phyloP scores from a whole-genome alignment of 2,797 vertebrate genomes.

The Tadarida brasiliensis region DNA sequence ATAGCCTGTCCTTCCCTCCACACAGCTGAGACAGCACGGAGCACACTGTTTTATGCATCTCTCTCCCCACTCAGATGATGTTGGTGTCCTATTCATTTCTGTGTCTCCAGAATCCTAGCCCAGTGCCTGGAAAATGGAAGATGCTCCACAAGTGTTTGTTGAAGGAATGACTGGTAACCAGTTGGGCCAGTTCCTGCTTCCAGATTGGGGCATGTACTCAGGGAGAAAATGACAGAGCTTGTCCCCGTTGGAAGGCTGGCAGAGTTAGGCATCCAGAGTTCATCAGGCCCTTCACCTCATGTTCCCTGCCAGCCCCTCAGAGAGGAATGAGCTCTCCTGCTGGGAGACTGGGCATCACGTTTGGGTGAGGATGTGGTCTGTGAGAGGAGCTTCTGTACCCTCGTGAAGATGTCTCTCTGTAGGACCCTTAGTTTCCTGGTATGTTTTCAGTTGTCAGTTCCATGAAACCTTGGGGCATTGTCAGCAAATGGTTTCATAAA shows the following conservation, averaged over 20 bases:
- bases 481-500: conserved; percentile 79
- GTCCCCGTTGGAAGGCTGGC: not conserved
- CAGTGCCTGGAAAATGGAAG: not conserved
- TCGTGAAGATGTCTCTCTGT: not conserved
- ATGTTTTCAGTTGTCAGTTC: not conserved
- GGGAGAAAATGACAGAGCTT: not conserved
- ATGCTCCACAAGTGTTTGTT: not conserved
- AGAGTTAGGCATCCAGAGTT: not conserved
- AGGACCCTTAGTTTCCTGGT: not conserved
- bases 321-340: not conserved
- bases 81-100: not conserved
- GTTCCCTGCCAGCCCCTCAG: not conserved
- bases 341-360: not conserved
- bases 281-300: not conserved
- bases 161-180: not conserved
- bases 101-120: not conserved
- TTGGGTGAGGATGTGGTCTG: not conserved
- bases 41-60: not conserved
- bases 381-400: not conserved
- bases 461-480: conserved; percentile 72
- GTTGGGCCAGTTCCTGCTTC: not conserved
- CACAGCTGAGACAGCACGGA: not conserved
- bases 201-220: not conserved
- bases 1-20: not conserved
- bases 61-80: not conserved